Evolutionary conservation across 2,888 invertebrate species (phyloP).

Genomic region (Globia sparganii): DNA sequence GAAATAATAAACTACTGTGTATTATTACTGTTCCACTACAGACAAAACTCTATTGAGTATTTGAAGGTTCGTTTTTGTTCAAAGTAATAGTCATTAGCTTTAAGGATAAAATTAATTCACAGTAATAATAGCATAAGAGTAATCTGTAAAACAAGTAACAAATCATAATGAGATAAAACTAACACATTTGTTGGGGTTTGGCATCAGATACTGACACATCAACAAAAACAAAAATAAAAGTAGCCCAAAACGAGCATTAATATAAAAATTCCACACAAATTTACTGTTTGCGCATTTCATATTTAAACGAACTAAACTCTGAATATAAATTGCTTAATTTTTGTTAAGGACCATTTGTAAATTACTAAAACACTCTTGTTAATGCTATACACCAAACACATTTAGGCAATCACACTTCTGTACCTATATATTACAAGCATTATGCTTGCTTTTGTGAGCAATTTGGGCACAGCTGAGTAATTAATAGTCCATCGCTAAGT

Average conservation of each 20-base stretch:
- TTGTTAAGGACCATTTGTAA: conserved; percentile 28
- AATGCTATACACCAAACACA: conserved; percentile 23
- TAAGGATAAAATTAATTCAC: neutral
- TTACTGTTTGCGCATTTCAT: conserved; percentile 23
- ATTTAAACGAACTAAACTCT: conserved; percentile 45
- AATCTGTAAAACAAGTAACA: neutral
- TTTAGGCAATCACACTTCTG: conserved; percentile 3
- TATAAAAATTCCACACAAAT: conserved; percentile 24
- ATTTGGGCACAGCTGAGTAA: neutral
- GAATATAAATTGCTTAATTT: conserved; percentile 60
- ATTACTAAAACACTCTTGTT: conserved; percentile 39
- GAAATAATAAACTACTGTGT: neutral
- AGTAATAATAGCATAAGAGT: neutral
- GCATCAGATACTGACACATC: neutral
- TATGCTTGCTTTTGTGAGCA: conserved; percentile 1
- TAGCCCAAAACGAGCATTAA: neutral
- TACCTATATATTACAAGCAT: conserved; percentile 19
- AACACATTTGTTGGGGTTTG: neutral
- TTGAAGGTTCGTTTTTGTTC: neutral
- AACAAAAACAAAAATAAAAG: neutral
- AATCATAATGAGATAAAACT: neutral
- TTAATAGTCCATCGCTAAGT: neutral
- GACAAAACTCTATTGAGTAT: neutral
- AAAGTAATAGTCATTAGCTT: neutral
- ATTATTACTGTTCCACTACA: neutral